Conservation (phyloP, 1,140 invertebrate species). For the Eriocheir sinensis region DNA sequence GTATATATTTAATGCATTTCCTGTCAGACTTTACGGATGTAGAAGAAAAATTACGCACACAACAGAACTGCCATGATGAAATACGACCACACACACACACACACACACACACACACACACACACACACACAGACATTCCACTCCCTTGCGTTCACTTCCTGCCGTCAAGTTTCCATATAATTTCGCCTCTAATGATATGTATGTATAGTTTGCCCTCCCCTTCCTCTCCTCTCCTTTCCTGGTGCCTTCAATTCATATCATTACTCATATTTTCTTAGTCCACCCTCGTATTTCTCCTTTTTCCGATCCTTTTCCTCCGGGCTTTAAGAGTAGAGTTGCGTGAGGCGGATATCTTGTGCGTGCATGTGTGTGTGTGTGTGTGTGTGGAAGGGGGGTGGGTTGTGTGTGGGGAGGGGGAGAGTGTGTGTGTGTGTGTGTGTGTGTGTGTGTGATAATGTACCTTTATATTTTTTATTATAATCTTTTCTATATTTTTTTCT, state of each 20-base stretch:
- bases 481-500: background rate
- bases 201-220: background rate
- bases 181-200: slow-evolving; percentile 54
- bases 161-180: slow-evolving; percentile 62
- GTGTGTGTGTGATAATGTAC: slow-evolving; percentile 6
- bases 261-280: too few species aligned
- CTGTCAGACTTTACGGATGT: background rate
- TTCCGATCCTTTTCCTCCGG: too few species aligned
- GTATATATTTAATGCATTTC: background rate
- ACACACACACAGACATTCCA: slow-evolving; percentile 32
- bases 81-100: background rate
- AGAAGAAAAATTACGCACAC: background rate
- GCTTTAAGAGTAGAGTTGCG: background rate
- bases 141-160: slow-evolving; percentile 51
- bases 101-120: slow-evolving; percentile 40
- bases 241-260: background rate
- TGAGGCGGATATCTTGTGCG: background rate
- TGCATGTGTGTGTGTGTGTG: slow-evolving; percentile 44
- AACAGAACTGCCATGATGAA: background rate
- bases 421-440: slow-evolving; percentile 53
- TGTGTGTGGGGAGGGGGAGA: slow-evolving; percentile 35
- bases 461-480: background rate
- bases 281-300: too few species aligned
- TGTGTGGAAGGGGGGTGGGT: slow-evolving; percentile 40
- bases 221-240: background rate